Conservation (phyloP, 2,888 invertebrate genomes). For the Thalpophila matura region DNA sequence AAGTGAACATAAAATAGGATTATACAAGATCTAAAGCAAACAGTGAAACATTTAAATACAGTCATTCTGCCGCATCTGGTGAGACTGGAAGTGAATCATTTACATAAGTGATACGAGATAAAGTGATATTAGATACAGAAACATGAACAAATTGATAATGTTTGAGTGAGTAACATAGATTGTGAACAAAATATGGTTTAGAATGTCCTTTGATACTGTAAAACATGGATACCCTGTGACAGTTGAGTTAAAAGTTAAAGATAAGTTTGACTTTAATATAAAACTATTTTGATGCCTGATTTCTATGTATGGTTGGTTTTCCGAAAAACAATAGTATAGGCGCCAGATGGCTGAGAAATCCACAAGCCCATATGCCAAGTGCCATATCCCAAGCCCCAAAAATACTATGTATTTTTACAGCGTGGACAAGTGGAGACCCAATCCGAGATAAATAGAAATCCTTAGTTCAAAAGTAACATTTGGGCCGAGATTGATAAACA, state of each 20-base stretch:
- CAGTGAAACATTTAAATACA: background rate
- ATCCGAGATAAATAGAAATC: no score
- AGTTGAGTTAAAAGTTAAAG: background rate
- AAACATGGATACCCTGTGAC: background rate
- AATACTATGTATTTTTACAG: no score
- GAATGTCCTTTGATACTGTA: background rate
- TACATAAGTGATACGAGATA: conserved; percentile 12
- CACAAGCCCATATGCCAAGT: no score
- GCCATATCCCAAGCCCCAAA: no score
- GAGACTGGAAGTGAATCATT: background rate
- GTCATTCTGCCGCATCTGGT: background rate
- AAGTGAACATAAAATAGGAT: conserved; percentile 6
- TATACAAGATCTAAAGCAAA: background rate
- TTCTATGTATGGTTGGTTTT: no score
- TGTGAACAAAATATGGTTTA: no score
- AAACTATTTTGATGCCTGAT: no score
- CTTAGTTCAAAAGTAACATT: no score
- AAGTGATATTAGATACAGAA: conserved; percentile 30
- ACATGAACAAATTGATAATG: conserved; percentile 12
- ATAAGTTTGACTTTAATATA: background rate
- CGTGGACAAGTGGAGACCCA: no score
- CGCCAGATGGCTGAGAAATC: no score
- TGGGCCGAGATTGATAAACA: no score
- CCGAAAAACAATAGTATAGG: no score
- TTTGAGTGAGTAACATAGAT: background rate